Evolutionary conservation across 2,888 invertebrate species (phyloP), one percentile per base, ranked within the genome.

Genomic region (Trisateles emortualis): DNA sequence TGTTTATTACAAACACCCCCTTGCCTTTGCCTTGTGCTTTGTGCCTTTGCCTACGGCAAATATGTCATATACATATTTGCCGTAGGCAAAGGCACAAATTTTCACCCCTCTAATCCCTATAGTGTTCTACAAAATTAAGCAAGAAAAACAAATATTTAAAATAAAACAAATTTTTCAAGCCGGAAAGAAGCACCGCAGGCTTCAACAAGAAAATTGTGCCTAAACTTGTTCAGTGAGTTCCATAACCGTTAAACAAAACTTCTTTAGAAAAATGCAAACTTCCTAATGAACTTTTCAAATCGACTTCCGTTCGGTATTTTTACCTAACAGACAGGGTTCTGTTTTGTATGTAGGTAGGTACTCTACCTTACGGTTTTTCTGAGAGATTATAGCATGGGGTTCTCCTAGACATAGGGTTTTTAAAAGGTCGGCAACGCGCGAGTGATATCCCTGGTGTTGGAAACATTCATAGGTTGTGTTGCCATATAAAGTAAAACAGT

Each of bases 221-320:
- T 64, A 19, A 53, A 57, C 57, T 59, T 65, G 52, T 52, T 61
- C 64, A 57, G 57, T 56, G 57, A 68, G 60, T 65, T 68, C 61
- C 52, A 72, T 68, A 74, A 74, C 61, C 45, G 61, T 57, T 8
- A 60, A 61, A 44, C 58, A 52, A 48, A 62, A 67, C 77, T 72
- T 69, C 64, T 52, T 32, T 41, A 42, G 54, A 59, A 69, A 64
- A 50, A 38, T 53, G 57, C 17, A 54, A 57, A 52, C 43, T 46
- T 42, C 59, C 56, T 66, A 64, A 68, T 72, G 68, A 80, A 80
- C 73, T 78, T 80, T 78, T 72, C 73, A 64, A 76, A 78, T 74
- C 72, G 77, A 68, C 65, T 74, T 68, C 55, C 56, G 57, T 56
- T 58, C 51, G 49, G 42, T 50, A 67, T 68, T 63, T 73, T 67